phyloP scores from a whole-genome alignment of 1,140 invertebrate genomes.

The Antheraea pernyi region DNA sequence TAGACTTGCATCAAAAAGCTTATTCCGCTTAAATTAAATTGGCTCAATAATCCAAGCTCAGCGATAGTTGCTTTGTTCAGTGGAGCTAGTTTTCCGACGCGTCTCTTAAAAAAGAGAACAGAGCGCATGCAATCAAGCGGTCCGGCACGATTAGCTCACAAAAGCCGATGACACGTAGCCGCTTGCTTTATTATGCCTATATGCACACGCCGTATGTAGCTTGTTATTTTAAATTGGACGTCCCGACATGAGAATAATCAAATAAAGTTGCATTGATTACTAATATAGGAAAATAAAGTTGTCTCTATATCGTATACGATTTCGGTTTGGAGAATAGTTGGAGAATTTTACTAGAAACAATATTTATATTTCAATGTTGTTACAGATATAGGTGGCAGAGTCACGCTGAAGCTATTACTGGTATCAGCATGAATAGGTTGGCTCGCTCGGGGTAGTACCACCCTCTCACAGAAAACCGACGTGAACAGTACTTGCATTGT shows the following conservation, averaged over 20 bases:
- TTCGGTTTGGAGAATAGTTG: neutral
- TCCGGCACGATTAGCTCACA: constrained; percentile 49
- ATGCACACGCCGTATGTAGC: constrained; percentile 33
- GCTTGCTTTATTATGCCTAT: constrained; percentile 45
- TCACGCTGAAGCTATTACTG: too few relatives aligned
- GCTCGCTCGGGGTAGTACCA: too few relatives aligned
- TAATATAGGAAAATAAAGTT: neutral
- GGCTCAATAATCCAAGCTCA: constrained; percentile 52
- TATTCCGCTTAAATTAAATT: constrained; percentile 55
- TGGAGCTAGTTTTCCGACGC: constrained; percentile 40
- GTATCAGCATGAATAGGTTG: too few relatives aligned
- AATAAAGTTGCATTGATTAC: constrained; percentile 28
- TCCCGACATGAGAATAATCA: constrained; percentile 29
- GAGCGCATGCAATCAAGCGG: constrained; percentile 53
- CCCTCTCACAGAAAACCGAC: too few relatives aligned
- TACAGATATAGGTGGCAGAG: too few relatives aligned
- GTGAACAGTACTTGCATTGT: too few relatives aligned
- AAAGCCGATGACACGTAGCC: constrained; percentile 46
- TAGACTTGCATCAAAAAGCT: constrained; percentile 45
- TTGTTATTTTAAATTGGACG: constrained; percentile 63
- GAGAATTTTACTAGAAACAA: neutral
- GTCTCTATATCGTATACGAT: neutral
- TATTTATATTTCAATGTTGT: neutral
- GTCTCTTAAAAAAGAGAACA: constrained; percentile 42
- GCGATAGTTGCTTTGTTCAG: constrained; percentile 50